phyloP scores from a whole-genome alignment of 2,113 vertebrate genomes.

The Chlamydotis undulata region DNA sequence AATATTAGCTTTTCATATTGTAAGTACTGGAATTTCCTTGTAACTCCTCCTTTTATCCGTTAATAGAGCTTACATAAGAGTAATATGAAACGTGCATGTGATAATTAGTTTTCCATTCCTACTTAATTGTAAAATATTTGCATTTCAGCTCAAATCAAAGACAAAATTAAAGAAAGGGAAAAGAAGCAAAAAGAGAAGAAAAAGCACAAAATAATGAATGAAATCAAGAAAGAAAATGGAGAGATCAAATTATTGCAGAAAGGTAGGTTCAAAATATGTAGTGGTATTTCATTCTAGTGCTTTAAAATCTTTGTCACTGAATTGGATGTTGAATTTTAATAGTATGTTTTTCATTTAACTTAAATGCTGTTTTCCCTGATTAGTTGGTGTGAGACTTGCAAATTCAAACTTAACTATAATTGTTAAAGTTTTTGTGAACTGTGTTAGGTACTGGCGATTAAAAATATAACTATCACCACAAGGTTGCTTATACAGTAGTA shows the following conservation, averaged over 20 bases:
- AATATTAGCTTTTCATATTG: constrained; percentile 30
- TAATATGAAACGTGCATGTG: not conserved
- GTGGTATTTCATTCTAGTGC: not conserved
- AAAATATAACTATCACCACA: not conserved
- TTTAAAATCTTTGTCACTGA: not conserved
- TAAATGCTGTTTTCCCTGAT: not conserved
- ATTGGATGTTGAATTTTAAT: not conserved
- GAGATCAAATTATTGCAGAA: constrained; percentile 90
- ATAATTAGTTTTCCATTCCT: not conserved
- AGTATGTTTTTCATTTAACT: not conserved
- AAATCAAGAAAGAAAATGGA: constrained; percentile 96
- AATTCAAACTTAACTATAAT: not conserved
- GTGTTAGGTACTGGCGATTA: not conserved
- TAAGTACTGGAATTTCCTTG: constrained; percentile 28
- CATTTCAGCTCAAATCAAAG: constrained; percentile 86
- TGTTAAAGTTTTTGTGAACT: not conserved
- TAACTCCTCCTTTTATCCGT: constrained; percentile 11
- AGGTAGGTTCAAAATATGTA: constrained; percentile 76
- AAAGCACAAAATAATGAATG: constrained; percentile 90
- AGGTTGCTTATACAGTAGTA: not conserved
- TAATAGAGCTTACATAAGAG: not conserved
- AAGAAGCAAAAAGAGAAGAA: constrained; percentile 89
- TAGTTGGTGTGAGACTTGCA: not conserved
- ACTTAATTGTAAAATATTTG: constrained; percentile 49
- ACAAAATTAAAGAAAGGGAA: constrained; percentile 86